Conservation (phyloP, 2,888 invertebrate species). For the Hyppa rectilinea region DNA sequence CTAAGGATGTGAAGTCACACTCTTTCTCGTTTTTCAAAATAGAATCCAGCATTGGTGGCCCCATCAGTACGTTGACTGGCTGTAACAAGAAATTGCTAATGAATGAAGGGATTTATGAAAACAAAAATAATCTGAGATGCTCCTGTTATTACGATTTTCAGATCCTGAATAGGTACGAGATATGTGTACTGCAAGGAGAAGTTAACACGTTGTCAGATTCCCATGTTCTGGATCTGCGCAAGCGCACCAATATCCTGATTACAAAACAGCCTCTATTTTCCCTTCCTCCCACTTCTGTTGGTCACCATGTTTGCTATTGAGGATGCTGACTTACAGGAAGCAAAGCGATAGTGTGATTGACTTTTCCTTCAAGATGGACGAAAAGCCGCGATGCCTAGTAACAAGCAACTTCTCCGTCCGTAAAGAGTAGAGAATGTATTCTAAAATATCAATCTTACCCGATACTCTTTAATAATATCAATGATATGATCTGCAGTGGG, state of each 20-base stretch:
- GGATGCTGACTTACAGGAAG: neutral
- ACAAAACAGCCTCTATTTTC: neutral
- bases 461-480: slow-evolving; percentile 82
- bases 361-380: too few relatives aligned
- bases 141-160: neutral
- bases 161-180: neutral
- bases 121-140: neutral
- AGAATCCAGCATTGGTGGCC: slow-evolving; percentile 68
- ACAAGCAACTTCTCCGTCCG: neutral
- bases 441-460: slow-evolving; percentile 68
- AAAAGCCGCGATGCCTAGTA: neutral
- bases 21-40: slow-evolving; percentile 73
- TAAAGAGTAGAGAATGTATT: neutral
- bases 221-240: neutral
- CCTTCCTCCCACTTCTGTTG: neutral
- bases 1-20: slow-evolving; percentile 79
- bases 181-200: neutral
- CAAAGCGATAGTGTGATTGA: neutral
- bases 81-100: slow-evolving; percentile 63
- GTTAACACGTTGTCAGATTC: neutral
- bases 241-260: neutral
- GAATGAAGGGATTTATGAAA: neutral
- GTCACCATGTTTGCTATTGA: neutral
- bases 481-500: slow-evolving; percentile 75
- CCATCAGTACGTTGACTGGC: slow-evolving; percentile 71